Base-by-base conservation (phyloP, 1,140 invertebrate genomes). In the Platorchestia sp. region DNA sequence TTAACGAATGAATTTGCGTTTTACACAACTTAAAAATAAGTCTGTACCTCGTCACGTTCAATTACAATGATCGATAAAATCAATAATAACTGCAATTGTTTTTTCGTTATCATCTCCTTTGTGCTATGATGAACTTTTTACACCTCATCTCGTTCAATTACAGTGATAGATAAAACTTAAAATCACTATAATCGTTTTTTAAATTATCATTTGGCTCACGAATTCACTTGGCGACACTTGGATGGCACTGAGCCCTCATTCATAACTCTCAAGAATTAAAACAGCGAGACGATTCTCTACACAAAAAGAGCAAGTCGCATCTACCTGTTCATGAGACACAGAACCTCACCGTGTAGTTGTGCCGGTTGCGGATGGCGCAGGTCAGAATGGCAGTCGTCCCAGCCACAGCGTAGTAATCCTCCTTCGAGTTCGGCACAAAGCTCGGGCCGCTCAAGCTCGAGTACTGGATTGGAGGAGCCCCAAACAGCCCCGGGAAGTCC, bases 391-490 rank as follows among this genome's bases (percentile, higher is more conserved):
- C 95, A 0, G 95, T 95, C 14, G 95, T 51, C 0, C 95, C 95
- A 10, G 86, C 47, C 22, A 95, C 95, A 0, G 89, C 95, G 5
- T 59, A 86, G 45, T 45, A 90, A 36, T 95, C 86, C 27, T 95
- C 47, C 45, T 47, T 95, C 42, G 95, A 95, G 43, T 87, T 86
- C 42, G 41, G 40, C 41, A 87, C 95, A 41, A 95, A 89, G 45
- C 86, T 45, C 14, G 95, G 95, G 40, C 95, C 95, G 53, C 95
- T 95, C 43, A 95, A n/a, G 27, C 86, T 95, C 10, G 95, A 95
- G 43, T 95, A 95, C 95, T 95, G 95, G 51, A 95, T 95, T 19
- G 95, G 95, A 43, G 95, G 95, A 41, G 95, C 95, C 19, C 95
- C 95, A 89, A 93, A 45, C 19, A 93, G 91, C 10, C 91, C 91